phyloP scores from a whole-genome alignment of 1,140 invertebrate species.

The Platorchestia sp. region DNA sequence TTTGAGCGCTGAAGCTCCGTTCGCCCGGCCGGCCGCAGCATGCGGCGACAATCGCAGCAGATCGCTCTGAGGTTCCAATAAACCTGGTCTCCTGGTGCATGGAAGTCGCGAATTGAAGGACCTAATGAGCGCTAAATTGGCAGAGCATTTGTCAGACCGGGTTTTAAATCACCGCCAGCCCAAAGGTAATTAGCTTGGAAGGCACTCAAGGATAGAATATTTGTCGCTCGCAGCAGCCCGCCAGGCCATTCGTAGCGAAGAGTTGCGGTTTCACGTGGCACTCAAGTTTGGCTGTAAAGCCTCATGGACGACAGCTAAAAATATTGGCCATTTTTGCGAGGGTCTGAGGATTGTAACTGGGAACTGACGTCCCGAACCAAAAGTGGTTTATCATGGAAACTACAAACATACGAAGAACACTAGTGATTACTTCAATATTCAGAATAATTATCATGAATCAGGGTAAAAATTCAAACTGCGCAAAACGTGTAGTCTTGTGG shows the following conservation, averaged over 20 bases:
- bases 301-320: not conserved
- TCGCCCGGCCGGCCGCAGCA: not conserved
- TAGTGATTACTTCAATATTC: too few species aligned
- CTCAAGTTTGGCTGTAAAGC: not conserved
- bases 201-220: not conserved
- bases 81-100: not conserved
- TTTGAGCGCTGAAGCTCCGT: not conserved
- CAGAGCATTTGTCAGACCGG: not conserved
- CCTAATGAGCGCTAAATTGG: slow-evolving; percentile 17
- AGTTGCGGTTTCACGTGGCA: not conserved
- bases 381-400: not conserved
- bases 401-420: too few species aligned
- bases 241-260: not conserved
- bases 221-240: not conserved
- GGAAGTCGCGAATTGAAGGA: not conserved
- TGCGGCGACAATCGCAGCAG: not conserved
- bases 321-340: not conserved
- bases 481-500: too few species aligned
- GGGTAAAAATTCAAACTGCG: too few species aligned
- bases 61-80: not conserved
- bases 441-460: too few species aligned
- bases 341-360: not conserved
- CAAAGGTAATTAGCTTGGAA: not conserved
- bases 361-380: not conserved
- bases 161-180: not conserved